These are phyloP conservation scores for Vespertilio murinus DNA, from an alignment of 2,797 vertebrate species.

Conservation along the genomic window DNA sequence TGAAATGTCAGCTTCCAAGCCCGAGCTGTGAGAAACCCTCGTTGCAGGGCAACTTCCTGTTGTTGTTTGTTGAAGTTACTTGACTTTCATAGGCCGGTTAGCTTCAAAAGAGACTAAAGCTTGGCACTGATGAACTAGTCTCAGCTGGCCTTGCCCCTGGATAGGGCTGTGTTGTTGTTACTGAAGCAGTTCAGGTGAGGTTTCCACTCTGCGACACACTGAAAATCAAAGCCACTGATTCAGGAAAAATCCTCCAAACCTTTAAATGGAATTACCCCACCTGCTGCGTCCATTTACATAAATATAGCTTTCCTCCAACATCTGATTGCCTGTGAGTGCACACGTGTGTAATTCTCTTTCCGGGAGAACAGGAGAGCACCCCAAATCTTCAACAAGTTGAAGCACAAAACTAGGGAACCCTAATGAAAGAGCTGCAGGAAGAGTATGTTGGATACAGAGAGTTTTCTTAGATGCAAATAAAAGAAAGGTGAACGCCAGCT, in stretches of 20 bases:
- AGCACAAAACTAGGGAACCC: not conserved
- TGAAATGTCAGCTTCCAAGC: not conserved
- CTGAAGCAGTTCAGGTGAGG: not conserved
- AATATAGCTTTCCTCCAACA: not conserved
- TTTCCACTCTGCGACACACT: not conserved
- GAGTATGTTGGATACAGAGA: no score
- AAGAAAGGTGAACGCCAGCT: rapidly evolving
- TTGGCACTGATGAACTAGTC: not conserved
- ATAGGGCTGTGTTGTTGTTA: not conserved
- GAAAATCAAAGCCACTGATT: not conserved
- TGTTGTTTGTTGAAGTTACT: no score
- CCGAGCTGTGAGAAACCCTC: not conserved
- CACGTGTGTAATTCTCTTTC: not conserved
- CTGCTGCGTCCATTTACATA: not conserved
- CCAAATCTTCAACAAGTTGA: not conserved
- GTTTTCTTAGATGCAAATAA: not conserved
- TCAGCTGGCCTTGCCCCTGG: no score
- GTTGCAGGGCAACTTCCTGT: not conserved
- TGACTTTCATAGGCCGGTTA: not conserved
- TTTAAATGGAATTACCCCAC: not conserved
- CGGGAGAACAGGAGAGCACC: not conserved
- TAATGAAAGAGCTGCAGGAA: not conserved
- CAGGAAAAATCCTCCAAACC: not conserved
- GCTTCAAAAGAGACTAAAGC: not conserved
- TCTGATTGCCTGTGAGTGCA: not conserved